phyloP scores from a whole-genome alignment of 2,888 invertebrate genomes.

The Drosophila pegasa region DNA sequence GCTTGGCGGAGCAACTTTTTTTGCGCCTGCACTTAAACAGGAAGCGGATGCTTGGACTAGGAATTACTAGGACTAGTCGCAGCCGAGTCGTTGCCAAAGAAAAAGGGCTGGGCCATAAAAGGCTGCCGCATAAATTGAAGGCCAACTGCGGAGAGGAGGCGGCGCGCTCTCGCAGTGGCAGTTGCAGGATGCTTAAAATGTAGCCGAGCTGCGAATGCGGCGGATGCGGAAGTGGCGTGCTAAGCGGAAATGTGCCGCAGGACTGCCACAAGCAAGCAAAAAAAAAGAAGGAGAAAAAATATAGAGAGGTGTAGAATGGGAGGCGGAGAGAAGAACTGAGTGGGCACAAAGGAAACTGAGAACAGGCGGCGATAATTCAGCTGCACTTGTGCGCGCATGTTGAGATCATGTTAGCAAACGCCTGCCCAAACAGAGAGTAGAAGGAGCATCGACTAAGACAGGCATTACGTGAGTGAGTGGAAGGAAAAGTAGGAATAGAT shows the following conservation, averaged over 20 bases:
- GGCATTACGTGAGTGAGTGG: neutral
- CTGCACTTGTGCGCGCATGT: conserved; percentile 74
- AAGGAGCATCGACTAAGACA: neutral
- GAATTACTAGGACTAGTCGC: conserved; percentile 59
- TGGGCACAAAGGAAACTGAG: conserved; percentile 44
- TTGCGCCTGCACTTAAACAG: conserved; percentile 76
- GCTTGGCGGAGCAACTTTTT: conserved; percentile 61
- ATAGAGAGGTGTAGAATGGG: neutral
- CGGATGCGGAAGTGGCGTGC: conserved; percentile 71
- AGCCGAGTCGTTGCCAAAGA: conserved; percentile 50
- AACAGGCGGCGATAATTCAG: conserved; percentile 67
- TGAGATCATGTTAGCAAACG: conserved; percentile 56
- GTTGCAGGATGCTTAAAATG: conserved; percentile 59
- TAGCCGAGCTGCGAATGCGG: conserved; percentile 61
- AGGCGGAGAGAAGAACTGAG: conserved; percentile 30
- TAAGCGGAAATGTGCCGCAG: conserved; percentile 79
- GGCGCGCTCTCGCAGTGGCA: conserved; percentile 2
- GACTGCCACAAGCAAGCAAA: conserved; percentile 37
- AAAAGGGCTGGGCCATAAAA: conserved; percentile 65
- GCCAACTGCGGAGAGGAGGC: conserved; percentile 17
- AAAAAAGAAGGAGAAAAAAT: neutral
- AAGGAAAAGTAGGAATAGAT: too few species aligned
- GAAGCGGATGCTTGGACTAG: conserved; percentile 78
- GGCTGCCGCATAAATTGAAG: conserved; percentile 74
- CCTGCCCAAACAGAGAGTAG: neutral